Percentiles rank a stretch among this genome's conserved stretches.
These are phyloP conservation scores for Drosophila sproati DNA, from an alignment of 1,140 invertebrate genomes.

Conservation along the genomic window DNA sequence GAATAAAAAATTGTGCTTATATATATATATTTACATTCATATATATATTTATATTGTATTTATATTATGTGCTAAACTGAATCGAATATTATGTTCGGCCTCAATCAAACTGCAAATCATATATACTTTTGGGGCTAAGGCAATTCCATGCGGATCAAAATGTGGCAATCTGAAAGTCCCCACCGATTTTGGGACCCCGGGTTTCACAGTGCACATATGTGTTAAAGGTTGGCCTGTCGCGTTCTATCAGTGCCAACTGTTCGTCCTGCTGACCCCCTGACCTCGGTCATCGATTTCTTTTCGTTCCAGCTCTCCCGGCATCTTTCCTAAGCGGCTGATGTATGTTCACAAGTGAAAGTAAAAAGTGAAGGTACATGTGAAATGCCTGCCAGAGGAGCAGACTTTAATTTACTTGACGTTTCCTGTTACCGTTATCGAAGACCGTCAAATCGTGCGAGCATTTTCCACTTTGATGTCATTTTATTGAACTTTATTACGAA, in stretches of 20 bases:
- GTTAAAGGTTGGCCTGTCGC: background rate
- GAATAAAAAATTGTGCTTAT: too few relatives aligned
- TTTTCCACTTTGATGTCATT: slow-evolving; percentile 64
- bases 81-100: background rate
- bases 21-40: too few relatives aligned
- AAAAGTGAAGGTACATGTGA: slow-evolving; percentile 6
- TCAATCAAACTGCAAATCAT: background rate
- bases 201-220: slow-evolving; percentile 14
- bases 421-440: slow-evolving; percentile 43
- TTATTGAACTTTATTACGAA: slow-evolving; percentile 76
- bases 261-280: slow-evolving; percentile 24
- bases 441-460: slow-evolving; percentile 35
- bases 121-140: background rate
- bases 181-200: background rate
- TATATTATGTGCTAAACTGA: background rate
- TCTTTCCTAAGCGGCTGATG: background rate
- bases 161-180: background rate
- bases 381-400: slow-evolving; percentile 28
- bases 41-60: background rate
- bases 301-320: background rate
- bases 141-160: background rate
- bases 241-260: slow-evolving; percentile 31
- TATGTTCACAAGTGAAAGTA: slow-evolving; percentile 12
- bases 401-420: slow-evolving; percentile 64
- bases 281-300: background rate